Evolutionary conservation across 2,888 invertebrate genomes (phyloP).

Genomic region (Trimorus sp.): DNA sequence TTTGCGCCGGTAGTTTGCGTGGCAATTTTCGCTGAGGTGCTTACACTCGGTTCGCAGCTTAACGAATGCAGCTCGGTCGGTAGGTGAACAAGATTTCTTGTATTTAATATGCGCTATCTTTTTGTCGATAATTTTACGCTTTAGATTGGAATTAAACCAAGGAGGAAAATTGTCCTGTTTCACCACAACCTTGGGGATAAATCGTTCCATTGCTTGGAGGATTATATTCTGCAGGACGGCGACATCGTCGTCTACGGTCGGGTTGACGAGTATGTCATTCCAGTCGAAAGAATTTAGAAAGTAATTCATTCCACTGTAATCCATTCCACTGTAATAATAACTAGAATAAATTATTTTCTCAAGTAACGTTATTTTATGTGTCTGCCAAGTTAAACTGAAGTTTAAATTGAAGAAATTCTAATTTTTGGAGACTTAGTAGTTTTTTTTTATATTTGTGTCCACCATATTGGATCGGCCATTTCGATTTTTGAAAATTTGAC

Average conservation of each 20-base stretch:
- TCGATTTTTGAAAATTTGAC: too few species aligned
- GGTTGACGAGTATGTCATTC: neutral
- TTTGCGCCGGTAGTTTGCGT: neutral
- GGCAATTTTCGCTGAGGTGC: neutral
- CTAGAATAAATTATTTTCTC: too few species aligned
- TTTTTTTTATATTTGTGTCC: too few species aligned
- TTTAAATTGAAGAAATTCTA: too few species aligned
- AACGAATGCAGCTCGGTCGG: neutral
- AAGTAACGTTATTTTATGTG: too few species aligned
- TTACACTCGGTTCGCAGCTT: neutral
- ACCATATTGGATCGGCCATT: too few species aligned
- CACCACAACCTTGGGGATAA: neutral
- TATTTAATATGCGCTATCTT: neutral
- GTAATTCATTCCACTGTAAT: neutral
- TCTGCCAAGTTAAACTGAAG: too few species aligned
- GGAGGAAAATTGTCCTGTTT: neutral
- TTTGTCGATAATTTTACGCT: conserved; percentile 2
- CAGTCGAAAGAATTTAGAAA: neutral
- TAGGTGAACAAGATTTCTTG: neutral
- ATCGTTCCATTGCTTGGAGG: neutral
- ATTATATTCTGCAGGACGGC: neutral
- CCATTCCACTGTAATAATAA: too few species aligned
- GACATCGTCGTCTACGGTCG: neutral
- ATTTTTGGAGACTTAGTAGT: too few species aligned
- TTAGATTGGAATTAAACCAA: neutral